A percentile compares a stretch with the other conserved stretches of the same genome.
Conservation (phyloP, 2,888 invertebrate species). For the Meghimatium bilineatum region DNA sequence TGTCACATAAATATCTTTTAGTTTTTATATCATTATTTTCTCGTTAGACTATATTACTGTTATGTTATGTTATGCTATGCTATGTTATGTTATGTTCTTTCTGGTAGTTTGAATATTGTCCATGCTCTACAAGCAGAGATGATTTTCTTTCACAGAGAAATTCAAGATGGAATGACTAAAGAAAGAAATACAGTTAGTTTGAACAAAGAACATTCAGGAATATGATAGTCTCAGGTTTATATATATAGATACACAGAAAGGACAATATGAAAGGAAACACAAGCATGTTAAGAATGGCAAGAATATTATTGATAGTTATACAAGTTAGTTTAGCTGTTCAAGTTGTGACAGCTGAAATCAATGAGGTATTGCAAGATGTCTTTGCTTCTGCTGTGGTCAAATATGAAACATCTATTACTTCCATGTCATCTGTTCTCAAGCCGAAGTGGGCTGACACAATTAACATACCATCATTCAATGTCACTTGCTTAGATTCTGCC, state of each 20-base stretch:
- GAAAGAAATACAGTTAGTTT: neutral
- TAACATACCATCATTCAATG: constrained; percentile 8
- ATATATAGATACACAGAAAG: neutral
- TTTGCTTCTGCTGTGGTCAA: constrained; percentile 21
- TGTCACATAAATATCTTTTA: too few species aligned
- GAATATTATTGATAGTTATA: neutral
- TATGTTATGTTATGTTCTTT: neutral
- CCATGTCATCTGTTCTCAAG: neutral
- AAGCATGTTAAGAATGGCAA: neutral
- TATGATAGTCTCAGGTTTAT: neutral
- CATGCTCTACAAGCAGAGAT: neutral
- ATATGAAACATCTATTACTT: neutral
- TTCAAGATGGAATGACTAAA: too few species aligned
- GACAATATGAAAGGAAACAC: neutral
- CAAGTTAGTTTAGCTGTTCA: neutral
- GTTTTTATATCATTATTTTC: too few species aligned
- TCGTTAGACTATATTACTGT: too few species aligned
- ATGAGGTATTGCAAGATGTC: constrained; percentile 4
- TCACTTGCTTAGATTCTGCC: constrained; percentile 2
- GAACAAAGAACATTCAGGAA: neutral
- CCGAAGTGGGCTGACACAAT: constrained; percentile 10
- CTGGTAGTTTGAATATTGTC: neutral
- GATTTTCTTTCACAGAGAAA: neutral
- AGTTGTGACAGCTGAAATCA: neutral
- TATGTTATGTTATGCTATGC: too few species aligned